Conservation (phyloP, 2,797 vertebrate species). For the Novumbra hubbsi region DNA sequence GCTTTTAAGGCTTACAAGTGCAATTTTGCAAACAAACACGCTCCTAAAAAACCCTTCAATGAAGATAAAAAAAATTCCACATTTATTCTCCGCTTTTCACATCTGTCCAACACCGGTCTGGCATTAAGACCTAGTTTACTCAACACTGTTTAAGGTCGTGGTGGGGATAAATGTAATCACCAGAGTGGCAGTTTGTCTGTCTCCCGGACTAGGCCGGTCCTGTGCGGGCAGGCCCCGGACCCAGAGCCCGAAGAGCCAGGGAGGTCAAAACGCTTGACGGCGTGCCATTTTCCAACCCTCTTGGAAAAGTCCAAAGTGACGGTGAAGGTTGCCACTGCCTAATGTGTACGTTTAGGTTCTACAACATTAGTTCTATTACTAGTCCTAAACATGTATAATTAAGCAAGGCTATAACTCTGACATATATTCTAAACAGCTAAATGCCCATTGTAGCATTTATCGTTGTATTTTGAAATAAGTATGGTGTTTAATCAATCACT, state of each 20-base stretch:
- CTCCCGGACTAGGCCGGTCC: background rate
- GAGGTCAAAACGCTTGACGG: constrained; percentile 6
- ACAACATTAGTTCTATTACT: background rate
- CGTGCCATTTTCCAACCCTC: constrained; percentile 4
- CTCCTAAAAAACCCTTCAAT: background rate
- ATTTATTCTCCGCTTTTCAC: background rate
- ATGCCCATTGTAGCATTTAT: too few relatives aligned
- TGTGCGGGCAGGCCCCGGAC: background rate
- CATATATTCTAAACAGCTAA: background rate
- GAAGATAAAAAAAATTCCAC: background rate
- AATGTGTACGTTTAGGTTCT: background rate
- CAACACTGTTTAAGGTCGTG: constrained; percentile 1
- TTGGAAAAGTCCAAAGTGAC: background rate
- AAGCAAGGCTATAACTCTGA: background rate
- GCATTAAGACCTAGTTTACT: constrained; percentile 3
- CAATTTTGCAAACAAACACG: background rate
- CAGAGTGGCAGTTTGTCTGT: background rate
- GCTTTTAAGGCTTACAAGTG: background rate
- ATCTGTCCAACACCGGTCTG: constrained; percentile 2
- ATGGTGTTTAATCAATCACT: too few relatives aligned
- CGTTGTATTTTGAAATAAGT: too few relatives aligned
- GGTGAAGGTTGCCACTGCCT: constrained; percentile 1
- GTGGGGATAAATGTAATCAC: background rate
- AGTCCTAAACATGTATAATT: background rate
- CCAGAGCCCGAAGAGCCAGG: background rate